These are phyloP conservation scores for Galbula dea DNA, from an alignment of 2,113 vertebrate genomes.

Conservation along the genomic window DNA sequence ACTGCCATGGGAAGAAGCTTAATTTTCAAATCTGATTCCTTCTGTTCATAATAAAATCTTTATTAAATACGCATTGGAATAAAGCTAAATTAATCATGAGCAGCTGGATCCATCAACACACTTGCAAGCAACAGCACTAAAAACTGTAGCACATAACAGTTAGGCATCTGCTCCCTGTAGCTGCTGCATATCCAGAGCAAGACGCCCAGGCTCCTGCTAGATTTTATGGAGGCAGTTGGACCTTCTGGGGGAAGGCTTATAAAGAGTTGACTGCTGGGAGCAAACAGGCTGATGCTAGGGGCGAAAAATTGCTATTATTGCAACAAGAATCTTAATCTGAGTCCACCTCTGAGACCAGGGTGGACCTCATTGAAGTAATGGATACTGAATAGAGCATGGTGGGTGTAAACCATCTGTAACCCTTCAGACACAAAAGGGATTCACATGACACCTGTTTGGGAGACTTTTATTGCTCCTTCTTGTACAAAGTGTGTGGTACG, in stretches of 20 bases:
- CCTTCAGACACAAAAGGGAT: background rate
- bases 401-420: background rate
- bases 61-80: conserved; percentile 13
- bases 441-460: background rate
- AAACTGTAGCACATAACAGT: background rate
- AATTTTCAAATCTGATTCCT: background rate
- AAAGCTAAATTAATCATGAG: conserved; percentile 44
- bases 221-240: background rate
- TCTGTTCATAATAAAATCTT: conserved; percentile 17
- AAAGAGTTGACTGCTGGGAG: background rate
- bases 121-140: background rate
- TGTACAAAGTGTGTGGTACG: fast-evolving
- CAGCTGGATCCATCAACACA: background rate
- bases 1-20: background rate
- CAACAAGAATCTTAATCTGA: background rate
- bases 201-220: background rate
- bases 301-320: background rate
- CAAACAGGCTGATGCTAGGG: background rate
- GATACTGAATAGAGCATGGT: background rate
- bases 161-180: conserved; percentile 10
- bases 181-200: background rate
- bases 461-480: background rate
- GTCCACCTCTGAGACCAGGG: background rate
- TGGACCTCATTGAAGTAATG: background rate
- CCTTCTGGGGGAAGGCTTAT: background rate